Conservation (phyloP, 2,888 invertebrate species). For the Lycophotia porphyrea region DNA sequence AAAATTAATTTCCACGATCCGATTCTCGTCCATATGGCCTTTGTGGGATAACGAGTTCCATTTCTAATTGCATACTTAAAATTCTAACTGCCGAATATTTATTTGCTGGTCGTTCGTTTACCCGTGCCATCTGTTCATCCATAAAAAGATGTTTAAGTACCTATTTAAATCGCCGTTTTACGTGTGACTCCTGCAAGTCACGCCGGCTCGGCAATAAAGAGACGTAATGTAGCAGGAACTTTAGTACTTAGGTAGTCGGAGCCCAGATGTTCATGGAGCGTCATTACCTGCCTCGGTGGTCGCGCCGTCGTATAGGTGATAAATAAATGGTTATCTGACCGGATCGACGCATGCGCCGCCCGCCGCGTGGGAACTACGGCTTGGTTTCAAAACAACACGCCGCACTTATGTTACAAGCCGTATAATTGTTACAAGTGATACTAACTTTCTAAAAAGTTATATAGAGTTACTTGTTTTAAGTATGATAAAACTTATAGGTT, state of each 20-base stretch:
- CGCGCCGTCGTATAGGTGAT: conserved; percentile 73
- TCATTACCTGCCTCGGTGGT: conserved; percentile 68
- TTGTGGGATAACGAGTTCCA: conserved; percentile 52
- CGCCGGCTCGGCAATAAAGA: conserved; percentile 34
- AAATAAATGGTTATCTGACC: conserved; percentile 79
- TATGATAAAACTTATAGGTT: conserved; percentile 62
- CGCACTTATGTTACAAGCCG: conserved; percentile 65
- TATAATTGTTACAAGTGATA: conserved; percentile 69
- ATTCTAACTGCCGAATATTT: conserved; percentile 47
- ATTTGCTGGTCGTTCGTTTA: conserved; percentile 29
- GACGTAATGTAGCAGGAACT: conserved; percentile 54
- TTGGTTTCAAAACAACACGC: conserved; percentile 67
- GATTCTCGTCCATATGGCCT: conserved; percentile 42
- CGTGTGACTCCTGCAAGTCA: conserved; percentile 42
- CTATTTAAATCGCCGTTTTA: conserved; percentile 44
- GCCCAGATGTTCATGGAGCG: conserved; percentile 62
- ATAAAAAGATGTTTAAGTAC: conserved; percentile 51
- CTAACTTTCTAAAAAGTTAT: conserved; percentile 68
- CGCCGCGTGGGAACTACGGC: conserved; percentile 73
- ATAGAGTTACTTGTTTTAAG: conserved; percentile 62
- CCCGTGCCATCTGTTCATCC: conserved; percentile 41
- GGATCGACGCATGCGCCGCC: conserved; percentile 71
- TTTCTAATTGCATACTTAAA: conserved; percentile 54
- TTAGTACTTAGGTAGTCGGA: conserved; percentile 30
- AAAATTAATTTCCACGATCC: conserved; percentile 45